phyloP scores from a whole-genome alignment of 2,888 invertebrate genomes.

The Chrysodeixis includens region DNA sequence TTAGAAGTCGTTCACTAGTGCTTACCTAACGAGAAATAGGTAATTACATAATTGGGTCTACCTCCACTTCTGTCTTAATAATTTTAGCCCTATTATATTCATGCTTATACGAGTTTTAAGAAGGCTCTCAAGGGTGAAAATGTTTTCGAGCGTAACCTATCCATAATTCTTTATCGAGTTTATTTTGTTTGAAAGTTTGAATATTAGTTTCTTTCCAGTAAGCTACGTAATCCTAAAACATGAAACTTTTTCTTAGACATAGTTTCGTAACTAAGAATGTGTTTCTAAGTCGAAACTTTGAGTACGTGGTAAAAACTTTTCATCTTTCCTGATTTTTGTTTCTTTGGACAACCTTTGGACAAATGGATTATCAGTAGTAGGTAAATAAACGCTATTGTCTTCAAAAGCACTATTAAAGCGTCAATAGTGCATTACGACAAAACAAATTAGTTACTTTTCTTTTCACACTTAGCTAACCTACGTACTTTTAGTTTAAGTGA shows the following conservation, averaged over 20 bases:
- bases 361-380: not conserved
- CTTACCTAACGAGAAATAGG: not conserved
- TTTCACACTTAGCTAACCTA: no score
- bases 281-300: not conserved
- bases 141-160: not conserved
- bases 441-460: no score
- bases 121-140: not conserved
- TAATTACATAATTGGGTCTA: conserved; percentile 1
- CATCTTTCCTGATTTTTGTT: not conserved
- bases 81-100: not conserved
- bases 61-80: not conserved
- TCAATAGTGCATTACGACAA: no score
- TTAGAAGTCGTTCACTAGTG: not conserved
- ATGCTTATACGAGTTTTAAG: not conserved
- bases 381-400: no score
- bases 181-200: not conserved
- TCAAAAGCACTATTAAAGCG: no score
- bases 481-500: no score
- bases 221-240: not conserved
- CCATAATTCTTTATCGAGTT: not conserved
- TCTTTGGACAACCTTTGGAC: not conserved
- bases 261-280: not conserved
- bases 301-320: not conserved
- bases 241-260: not conserved
- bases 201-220: not conserved